These are phyloP conservation scores for Crocuta crocuta DNA, from an alignment of 2,113 vertebrate species.

Conservation along the genomic window DNA sequence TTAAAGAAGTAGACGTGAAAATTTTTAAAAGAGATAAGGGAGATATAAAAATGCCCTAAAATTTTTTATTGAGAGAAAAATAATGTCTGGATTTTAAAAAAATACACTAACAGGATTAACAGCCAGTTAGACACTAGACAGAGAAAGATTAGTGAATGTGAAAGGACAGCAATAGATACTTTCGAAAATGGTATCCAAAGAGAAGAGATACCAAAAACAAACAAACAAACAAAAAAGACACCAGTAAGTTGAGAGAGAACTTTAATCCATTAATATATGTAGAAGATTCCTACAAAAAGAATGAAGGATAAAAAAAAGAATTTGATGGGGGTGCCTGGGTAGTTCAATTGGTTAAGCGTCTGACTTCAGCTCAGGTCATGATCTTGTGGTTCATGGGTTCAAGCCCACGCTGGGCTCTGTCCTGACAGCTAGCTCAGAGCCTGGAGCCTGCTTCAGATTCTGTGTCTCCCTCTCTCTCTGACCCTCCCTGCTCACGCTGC, in stretches of 20 bases:
- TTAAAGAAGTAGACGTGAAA: background rate
- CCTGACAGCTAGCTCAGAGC: no score
- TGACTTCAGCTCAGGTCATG: no score
- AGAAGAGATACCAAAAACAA: background rate
- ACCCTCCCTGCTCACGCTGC: no score
- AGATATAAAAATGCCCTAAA: background rate
- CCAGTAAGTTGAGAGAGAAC: background rate
- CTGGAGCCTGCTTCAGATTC: no score
- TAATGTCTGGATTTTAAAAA: background rate
- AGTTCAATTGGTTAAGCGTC: no score
- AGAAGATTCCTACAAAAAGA: background rate
- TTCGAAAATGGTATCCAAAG: background rate
- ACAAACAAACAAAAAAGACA: background rate
- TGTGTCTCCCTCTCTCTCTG: no score
- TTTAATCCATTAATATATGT: background rate
- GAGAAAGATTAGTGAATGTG: background rate
- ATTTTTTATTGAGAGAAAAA: background rate
- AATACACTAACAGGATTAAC: background rate
- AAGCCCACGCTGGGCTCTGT: no score
- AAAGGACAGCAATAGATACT: background rate
- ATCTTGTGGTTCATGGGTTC: no score
- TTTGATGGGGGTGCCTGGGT: no score
- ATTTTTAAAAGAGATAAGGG: background rate
- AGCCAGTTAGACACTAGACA: background rate
- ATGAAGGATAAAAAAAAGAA: background rate